Conservation (phyloP, 2,888 invertebrate species). For the Sphecodes monilicornis region DNA sequence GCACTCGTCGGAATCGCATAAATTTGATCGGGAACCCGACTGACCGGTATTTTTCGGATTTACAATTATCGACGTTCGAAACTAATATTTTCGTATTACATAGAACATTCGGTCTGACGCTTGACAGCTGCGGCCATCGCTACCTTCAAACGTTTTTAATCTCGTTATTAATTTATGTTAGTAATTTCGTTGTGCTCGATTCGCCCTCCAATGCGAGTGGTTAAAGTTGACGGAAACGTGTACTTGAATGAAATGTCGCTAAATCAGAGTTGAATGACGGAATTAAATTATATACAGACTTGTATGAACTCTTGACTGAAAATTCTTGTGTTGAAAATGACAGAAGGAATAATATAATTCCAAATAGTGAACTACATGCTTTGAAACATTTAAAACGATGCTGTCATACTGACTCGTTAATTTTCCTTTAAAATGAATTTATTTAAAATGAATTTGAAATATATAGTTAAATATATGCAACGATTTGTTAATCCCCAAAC, state of each 20-base stretch:
- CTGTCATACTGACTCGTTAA: not conserved
- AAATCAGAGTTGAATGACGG: not conserved
- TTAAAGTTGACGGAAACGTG: not conserved
- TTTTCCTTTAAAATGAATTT: not conserved
- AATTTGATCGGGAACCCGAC: conserved; percentile 19
- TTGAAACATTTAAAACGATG: not conserved
- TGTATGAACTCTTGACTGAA: not conserved
- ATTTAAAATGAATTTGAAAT: not conserved
- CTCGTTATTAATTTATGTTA: no score
- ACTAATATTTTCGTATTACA: conserved; percentile 1
- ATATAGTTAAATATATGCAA: not conserved
- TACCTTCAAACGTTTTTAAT: not conserved
- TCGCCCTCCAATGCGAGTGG: not conserved
- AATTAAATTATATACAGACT: not conserved
- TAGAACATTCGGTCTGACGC: not conserved
- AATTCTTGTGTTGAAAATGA: not conserved
- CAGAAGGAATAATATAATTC: not conserved
- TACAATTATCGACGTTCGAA: not conserved
- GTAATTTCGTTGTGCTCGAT: conserved; percentile 1
- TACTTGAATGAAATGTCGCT: not conserved
- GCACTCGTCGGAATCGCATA: not conserved
- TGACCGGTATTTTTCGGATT: not conserved
- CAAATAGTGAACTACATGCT: not conserved
- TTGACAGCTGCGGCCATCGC: not conserved
- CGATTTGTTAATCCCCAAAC: not conserved